phyloP scores from a whole-genome alignment of 2,113 vertebrate genomes.

The Oreochromis aureus region DNA sequence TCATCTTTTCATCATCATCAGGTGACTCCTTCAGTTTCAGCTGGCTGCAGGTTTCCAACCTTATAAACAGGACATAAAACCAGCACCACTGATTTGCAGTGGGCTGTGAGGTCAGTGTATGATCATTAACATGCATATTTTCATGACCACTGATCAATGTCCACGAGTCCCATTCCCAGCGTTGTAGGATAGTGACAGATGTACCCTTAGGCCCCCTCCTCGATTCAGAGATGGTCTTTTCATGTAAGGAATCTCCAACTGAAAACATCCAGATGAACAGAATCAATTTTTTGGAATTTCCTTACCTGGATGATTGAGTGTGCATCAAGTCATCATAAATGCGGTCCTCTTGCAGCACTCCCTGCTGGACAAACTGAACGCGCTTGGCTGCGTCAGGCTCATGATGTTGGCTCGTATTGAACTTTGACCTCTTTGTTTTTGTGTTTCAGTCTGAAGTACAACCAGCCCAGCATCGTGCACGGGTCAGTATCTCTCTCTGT shows the following conservation, averaged over 20 bases:
- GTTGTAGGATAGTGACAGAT: not conserved
- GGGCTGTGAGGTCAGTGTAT: not conserved
- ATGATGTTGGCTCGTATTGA: not conserved
- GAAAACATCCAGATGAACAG: not conserved
- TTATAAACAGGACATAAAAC: not conserved
- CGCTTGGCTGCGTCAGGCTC: not conserved
- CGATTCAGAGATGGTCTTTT: not conserved
- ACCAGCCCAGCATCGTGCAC: constrained; percentile 9
- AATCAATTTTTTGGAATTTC: not conserved
- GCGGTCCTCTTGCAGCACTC: not conserved
- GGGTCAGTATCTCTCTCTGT: constrained; percentile 12
- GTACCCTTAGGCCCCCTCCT: not conserved
- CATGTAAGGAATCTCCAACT: not conserved
- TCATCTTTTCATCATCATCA: not conserved
- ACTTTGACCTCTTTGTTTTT: not conserved
- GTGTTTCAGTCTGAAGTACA: constrained; percentile 31
- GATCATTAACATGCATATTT: not conserved
- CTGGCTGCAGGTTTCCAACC: not conserved
- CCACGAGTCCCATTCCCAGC: not conserved
- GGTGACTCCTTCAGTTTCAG: not conserved
- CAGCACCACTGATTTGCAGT: not conserved
- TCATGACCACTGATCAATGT: not conserved
- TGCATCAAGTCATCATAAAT: not conserved
- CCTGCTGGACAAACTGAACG: not conserved
- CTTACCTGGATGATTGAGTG: not conserved